phyloP scores from a whole-genome alignment of 2,113 vertebrate species.

The Phrynocephalus versicolor region DNA sequence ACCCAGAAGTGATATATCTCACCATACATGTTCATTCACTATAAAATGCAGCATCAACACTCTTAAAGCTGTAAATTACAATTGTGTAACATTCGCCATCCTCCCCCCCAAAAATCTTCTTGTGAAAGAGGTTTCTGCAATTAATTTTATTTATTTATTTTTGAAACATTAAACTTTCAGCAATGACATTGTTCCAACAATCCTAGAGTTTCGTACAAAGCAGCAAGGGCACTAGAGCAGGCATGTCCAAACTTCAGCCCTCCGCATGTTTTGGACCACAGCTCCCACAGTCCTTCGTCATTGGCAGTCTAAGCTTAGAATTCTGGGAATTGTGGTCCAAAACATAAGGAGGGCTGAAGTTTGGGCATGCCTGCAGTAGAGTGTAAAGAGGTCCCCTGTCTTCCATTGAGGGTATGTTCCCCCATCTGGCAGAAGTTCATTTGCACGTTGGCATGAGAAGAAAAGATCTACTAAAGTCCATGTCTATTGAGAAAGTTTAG shows the following conservation, averaged over 20 bases:
- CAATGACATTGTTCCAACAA: fast-evolving
- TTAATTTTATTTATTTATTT: background rate
- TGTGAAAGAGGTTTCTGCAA: background rate
- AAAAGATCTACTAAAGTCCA: background rate
- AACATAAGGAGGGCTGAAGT: too few relatives aligned
- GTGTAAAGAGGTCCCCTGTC: background rate
- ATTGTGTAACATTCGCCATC: too few relatives aligned
- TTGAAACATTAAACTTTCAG: background rate
- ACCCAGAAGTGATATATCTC: background rate
- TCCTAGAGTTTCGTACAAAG: background rate
- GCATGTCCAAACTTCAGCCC: too few relatives aligned
- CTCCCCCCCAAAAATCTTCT: too few relatives aligned
- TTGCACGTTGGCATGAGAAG: background rate
- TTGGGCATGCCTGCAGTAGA: too few relatives aligned
- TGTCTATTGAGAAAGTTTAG: background rate
- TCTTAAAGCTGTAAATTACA: background rate
- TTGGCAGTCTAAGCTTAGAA: too few relatives aligned
- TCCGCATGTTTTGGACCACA: too few relatives aligned
- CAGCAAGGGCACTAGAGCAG: fast-evolving
- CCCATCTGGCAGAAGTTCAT: background rate
- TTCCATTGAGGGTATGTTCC: too few relatives aligned
- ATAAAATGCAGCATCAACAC: background rate
- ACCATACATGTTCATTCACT: background rate
- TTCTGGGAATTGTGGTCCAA: too few relatives aligned
- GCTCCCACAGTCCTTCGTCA: too few relatives aligned